Evolutionary conservation across 2,888 invertebrate species (phyloP).

Genomic region (Gonocerus acuteangulatus): DNA sequence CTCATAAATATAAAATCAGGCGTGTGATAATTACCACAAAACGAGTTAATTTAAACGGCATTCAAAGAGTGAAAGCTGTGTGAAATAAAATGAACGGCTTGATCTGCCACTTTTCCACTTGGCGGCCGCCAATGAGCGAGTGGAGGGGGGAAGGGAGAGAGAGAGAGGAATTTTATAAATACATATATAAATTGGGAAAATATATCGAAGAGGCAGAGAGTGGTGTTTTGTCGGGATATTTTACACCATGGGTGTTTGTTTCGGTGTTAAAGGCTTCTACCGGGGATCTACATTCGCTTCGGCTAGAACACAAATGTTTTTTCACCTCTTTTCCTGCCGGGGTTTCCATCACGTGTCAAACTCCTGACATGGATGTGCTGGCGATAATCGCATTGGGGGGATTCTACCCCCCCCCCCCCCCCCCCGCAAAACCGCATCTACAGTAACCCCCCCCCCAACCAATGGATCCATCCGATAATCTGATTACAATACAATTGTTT

Average conservation of each 20-base stretch:
- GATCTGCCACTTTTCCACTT: neutral
- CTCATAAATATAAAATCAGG: constrained; percentile 23
- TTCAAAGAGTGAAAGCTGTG: neutral
- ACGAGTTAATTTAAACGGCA: constrained; percentile 26
- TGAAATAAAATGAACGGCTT: constrained; percentile 10
- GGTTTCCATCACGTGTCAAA: constrained; percentile 22
- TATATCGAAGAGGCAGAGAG: neutral
- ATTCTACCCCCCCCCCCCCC: neutral
- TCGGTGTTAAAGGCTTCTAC: neutral
- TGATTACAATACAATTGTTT: constrained; percentile 29
- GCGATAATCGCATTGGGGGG: constrained; percentile 24
- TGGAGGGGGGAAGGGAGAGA: neutral
- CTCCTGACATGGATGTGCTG: constrained; percentile 12
- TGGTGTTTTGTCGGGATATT: too few species aligned
- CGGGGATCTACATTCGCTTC: neutral
- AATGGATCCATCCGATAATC: constrained; percentile 11
- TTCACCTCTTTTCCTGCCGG: constrained; percentile 15
- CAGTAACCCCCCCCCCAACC: too few species aligned
- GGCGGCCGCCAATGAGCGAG: neutral
- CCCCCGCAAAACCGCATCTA: too few species aligned
- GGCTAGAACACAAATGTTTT: constrained; percentile 8
- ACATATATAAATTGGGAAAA: constrained; percentile 22
- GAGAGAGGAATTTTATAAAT: constrained; percentile 21
- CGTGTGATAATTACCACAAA: constrained; percentile 26
- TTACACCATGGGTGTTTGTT: neutral